Percentiles rank a stretch among this genome's conserved stretches.
Evolutionary conservation across 2,113 vertebrate genomes (phyloP).

Genomic region (Hypanus sabinus): DNA sequence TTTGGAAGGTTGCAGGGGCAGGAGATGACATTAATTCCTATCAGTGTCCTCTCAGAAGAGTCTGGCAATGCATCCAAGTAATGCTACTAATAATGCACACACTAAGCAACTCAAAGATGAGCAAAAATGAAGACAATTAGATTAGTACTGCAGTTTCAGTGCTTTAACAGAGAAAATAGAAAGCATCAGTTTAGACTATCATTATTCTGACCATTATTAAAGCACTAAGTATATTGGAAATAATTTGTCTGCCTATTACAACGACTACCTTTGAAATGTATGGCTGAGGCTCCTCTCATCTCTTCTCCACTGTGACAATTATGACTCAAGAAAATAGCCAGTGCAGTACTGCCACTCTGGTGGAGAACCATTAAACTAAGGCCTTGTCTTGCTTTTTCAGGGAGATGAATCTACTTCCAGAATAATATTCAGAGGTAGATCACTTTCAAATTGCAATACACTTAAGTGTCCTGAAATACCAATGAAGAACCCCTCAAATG

Average conservation of each 20-base stretch:
- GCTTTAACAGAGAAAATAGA: conserved; percentile 41
- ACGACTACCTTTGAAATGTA: conserved; percentile 45
- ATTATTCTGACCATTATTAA: conserved; percentile 43
- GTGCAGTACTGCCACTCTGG: too few relatives aligned
- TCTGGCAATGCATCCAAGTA: conserved; percentile 45
- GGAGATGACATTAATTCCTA: conserved; percentile 43
- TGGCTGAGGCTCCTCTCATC: too few relatives aligned
- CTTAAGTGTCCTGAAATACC: too few relatives aligned
- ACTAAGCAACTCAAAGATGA: conserved; percentile 40
- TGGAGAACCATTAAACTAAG: too few relatives aligned
- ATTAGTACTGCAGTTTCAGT: conserved; percentile 42
- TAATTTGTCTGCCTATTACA: conserved; percentile 52
- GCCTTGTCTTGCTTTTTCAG: too few relatives aligned
- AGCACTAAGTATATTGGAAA: conserved; percentile 50
- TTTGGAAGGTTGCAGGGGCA: not conserved
- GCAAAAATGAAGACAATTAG: conserved; percentile 45
- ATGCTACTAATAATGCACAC: conserved; percentile 28
- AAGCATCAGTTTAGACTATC: conserved; percentile 47
- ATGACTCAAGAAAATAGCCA: too few relatives aligned
- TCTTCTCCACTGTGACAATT: too few relatives aligned
- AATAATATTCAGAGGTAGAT: too few relatives aligned
- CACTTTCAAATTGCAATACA: too few relatives aligned
- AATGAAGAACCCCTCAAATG: too few relatives aligned
- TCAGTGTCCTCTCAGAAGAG: conserved; percentile 49
- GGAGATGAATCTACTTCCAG: too few relatives aligned